Evolutionary conservation across 2,113 vertebrate species (phyloP).

Genomic region (Tragelaphus imberbis): DNA sequence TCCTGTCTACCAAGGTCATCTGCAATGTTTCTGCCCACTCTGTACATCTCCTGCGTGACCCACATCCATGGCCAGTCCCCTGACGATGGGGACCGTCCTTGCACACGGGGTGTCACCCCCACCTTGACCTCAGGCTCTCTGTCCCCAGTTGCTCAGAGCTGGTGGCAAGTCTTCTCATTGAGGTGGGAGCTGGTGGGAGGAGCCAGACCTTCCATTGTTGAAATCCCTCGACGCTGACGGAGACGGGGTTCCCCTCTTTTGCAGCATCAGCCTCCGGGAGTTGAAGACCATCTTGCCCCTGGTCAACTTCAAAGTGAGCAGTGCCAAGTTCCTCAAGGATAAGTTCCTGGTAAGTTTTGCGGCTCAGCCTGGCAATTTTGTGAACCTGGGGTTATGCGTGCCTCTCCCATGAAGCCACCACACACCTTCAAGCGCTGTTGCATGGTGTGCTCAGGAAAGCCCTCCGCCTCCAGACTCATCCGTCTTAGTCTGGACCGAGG

Average conservation of each 20-base stretch:
- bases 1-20: background rate
- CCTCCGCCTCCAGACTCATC: background rate
- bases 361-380: background rate
- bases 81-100: background rate
- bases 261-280: slow-evolving; percentile 92
- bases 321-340: slow-evolving; percentile 89
- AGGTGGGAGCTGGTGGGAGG: rapidly evolving
- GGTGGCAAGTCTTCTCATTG: background rate
- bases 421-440: rapidly evolving
- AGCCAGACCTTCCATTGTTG: rapidly evolving
- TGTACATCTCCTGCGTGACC: rapidly evolving
- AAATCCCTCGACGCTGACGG: background rate
- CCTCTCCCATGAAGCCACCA: rapidly evolving
- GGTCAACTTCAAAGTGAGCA: slow-evolving; percentile 92
- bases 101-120: rapidly evolving
- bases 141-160: background rate
- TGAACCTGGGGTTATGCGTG: background rate
- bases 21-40: background rate
- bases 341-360: slow-evolving; percentile 84
- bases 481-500: background rate
- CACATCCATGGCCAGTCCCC: rapidly evolving
- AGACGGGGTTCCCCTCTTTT: background rate
- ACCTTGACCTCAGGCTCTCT: background rate
- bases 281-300: slow-evolving; percentile 90
- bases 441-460: background rate